These are phyloP conservation scores for Sarcophaga bullata DNA, from an alignment of 1,140 invertebrate genomes.

Conservation along the genomic window DNA sequence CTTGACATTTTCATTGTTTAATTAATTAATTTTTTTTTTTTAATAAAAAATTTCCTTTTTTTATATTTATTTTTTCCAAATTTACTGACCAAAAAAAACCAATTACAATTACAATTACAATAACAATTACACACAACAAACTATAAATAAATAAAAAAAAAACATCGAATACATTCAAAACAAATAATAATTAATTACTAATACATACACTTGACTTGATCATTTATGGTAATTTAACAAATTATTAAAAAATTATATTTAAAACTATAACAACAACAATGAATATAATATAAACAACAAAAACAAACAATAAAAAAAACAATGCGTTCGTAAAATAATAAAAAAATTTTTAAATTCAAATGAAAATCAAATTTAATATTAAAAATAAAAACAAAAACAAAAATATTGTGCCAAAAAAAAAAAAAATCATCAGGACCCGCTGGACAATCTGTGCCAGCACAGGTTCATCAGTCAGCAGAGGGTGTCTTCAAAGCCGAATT, in stretches of 20 bases:
- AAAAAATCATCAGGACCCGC: conserved; percentile 74
- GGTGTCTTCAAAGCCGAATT: conserved; percentile 87
- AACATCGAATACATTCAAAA: conserved; percentile 42
- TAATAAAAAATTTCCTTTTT: background rate
- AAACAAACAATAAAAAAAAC: background rate
- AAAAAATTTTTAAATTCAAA: conserved; percentile 40
- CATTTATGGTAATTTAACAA: too few relatives aligned
- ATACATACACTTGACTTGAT: conserved; percentile 31
- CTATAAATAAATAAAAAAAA: background rate
- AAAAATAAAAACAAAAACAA: conserved; percentile 47
- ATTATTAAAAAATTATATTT: conserved; percentile 30
- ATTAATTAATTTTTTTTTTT: too few relatives aligned
- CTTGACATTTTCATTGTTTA: too few relatives aligned
- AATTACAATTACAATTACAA: too few relatives aligned
- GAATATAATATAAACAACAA: conserved; percentile 41
- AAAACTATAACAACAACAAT: conserved; percentile 43
- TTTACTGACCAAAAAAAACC: background rate
- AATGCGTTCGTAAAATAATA: conserved; percentile 36
- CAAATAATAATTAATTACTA: conserved; percentile 37
- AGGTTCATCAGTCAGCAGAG: conserved; percentile 81
- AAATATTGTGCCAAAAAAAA: conserved; percentile 50
- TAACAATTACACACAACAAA: too few relatives aligned
- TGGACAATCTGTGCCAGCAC: conserved; percentile 86
- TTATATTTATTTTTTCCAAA: conserved; percentile 41
- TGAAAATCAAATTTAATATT: conserved; percentile 29